phyloP scores from a whole-genome alignment of 2,113 vertebrate genomes.

The Phrynosoma platyrhinos region DNA sequence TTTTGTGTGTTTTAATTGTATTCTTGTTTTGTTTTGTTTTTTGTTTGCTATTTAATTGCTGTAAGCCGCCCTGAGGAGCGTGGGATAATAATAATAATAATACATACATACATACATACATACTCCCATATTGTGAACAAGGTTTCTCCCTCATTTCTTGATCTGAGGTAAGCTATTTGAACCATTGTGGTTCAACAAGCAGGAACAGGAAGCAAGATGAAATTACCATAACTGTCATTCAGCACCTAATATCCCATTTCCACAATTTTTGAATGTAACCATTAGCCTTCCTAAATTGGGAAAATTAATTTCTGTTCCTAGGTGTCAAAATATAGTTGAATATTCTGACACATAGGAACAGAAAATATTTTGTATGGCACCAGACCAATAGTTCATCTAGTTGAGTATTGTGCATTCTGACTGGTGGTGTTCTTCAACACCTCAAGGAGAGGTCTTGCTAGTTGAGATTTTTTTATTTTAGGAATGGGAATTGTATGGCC shows the following conservation, averaged over 20 bases:
- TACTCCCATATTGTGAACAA: no score
- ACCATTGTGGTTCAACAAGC: not conserved
- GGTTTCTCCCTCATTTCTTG: not conserved
- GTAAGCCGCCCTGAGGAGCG: no score
- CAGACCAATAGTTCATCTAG: not conserved
- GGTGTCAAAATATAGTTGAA: no score
- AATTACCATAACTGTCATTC: not conserved
- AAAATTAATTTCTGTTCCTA: not conserved
- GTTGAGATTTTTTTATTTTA: not conserved
- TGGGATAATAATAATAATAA: no score
- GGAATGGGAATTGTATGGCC: no score
- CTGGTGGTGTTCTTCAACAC: not conserved
- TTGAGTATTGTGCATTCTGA: not conserved
- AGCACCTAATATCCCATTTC: not conserved
- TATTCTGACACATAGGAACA: no score
- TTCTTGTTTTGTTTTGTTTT: no score
- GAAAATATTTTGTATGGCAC: no score
- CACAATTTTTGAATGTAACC: not conserved
- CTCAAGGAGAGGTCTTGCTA: no score
- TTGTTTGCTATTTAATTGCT: no score
- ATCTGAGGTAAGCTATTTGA: not conserved
- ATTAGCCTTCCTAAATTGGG: not conserved
- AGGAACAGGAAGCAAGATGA: not conserved
- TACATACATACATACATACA: no score
- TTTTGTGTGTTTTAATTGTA: no score